A percentile compares a stretch with the other conserved stretches of the same genome.
Evolutionary conservation across 2,797 vertebrate genomes (phyloP).

Genomic region (Enoplosus armatus): DNA sequence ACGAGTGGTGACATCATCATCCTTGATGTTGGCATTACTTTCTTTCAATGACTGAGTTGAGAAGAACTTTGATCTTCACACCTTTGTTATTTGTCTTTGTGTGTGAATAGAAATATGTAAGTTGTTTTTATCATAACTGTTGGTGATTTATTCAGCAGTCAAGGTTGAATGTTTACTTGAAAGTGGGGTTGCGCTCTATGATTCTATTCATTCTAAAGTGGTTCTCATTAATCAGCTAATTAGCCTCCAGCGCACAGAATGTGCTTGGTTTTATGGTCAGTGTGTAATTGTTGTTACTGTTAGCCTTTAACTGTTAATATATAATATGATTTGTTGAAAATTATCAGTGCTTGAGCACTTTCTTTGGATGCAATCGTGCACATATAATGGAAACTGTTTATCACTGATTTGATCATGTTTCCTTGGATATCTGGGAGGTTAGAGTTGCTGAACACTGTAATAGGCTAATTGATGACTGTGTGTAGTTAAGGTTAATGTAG

Average conservation of each 20-base stretch:
- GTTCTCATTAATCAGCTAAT: background rate
- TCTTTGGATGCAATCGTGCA: background rate
- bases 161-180: background rate
- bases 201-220: conserved; percentile 11
- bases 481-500: conserved; percentile 25
- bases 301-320: too few relatives aligned
- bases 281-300: too few relatives aligned
- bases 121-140: background rate
- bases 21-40: background rate
- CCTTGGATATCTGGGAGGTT: background rate
- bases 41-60: background rate
- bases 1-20: background rate
- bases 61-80: background rate
- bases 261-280: too few relatives aligned
- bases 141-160: background rate
- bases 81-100: background rate
- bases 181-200: background rate
- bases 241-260: background rate
- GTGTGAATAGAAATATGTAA: background rate
- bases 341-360: background rate
- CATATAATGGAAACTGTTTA: conserved; percentile 7
- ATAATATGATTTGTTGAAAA: too few relatives aligned
- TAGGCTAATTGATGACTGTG: conserved; percentile 26
- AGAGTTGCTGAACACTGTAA: conserved; percentile 17
- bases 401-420: background rate